phyloP scores from a whole-genome alignment of 2,888 invertebrate genomes.

The Lordiphosa fenestrarum region DNA sequence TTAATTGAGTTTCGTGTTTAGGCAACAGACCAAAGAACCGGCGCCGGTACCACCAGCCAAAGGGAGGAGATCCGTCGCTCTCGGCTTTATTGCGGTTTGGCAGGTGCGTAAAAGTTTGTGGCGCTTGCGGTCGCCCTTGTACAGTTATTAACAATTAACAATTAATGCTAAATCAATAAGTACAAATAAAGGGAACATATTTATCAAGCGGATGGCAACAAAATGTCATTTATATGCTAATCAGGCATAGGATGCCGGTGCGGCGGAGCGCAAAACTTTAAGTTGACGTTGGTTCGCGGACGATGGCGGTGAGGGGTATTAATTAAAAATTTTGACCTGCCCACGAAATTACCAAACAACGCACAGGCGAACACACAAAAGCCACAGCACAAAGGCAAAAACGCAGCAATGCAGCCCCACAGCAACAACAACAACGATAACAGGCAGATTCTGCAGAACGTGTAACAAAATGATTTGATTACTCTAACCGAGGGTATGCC shows the following conservation, averaged over 20 bases:
- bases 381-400: slow-evolving; percentile 14
- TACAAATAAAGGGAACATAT: slow-evolving; percentile 16
- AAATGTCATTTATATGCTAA: slow-evolving; percentile 71
- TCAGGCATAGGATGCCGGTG: slow-evolving; percentile 37
- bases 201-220: slow-evolving; percentile 12
- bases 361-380: slow-evolving; percentile 14
- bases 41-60: slow-evolving; percentile 1
- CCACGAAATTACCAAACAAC: slow-evolving; percentile 61
- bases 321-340: slow-evolving; percentile 56
- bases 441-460: slow-evolving; percentile 36
- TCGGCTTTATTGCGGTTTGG: slow-evolving; percentile 29
- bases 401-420: slow-evolving; percentile 2
- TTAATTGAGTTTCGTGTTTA: slow-evolving; percentile 67
- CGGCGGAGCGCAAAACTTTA: not conserved
- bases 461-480: slow-evolving; percentile 56
- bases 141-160: slow-evolving; percentile 70
- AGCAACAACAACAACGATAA: no score
- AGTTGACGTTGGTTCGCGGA: not conserved
- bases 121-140: slow-evolving; percentile 30
- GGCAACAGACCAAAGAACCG: slow-evolving; percentile 20
- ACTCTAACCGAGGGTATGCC: no score
- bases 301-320: slow-evolving; percentile 50
- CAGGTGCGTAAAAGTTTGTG: slow-evolving; percentile 41
- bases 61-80: slow-evolving; percentile 7
- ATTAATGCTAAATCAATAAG: slow-evolving; percentile 73